Conservation (phyloP, 2,888 invertebrate genomes). For the Embidobia sp. region DNA sequence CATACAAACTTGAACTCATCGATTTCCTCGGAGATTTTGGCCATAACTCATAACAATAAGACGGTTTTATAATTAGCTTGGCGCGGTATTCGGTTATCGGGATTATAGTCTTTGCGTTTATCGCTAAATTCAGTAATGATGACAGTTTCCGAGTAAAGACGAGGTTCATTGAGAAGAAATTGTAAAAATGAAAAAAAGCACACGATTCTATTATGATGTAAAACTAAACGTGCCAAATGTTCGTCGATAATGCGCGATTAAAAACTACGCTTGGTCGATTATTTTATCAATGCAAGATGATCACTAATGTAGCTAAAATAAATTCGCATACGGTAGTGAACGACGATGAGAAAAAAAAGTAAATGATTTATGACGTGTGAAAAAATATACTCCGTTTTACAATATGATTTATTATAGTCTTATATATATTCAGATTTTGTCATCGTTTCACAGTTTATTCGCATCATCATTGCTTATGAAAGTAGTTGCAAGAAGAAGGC, state of each 20-base stretch:
- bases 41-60: constrained; percentile 75
- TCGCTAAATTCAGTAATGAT: constrained; percentile 36
- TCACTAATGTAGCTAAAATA: constrained; percentile 57
- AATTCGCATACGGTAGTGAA: constrained; percentile 41
- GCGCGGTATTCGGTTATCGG: constrained; percentile 72
- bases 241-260: constrained; percentile 27
- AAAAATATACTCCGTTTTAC: constrained; percentile 40
- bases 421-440: constrained; percentile 32
- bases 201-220: constrained; percentile 75
- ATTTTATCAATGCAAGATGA: constrained; percentile 22
- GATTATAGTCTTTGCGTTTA: constrained; percentile 72
- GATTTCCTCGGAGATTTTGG: constrained; percentile 66
- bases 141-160: constrained; percentile 45
- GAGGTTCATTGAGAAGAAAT: too few relatives aligned
- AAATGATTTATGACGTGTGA: constrained; percentile 50
- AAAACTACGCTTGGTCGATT: constrained; percentile 28
- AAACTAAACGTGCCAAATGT: constrained; percentile 68
- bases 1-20: constrained; percentile 65
- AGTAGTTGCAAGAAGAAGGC: not conserved
- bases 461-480: not conserved
- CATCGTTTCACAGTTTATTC: constrained; percentile 15
- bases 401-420: constrained; percentile 39
- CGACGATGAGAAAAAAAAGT: constrained; percentile 16
- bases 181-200: constrained; percentile 28
- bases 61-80: constrained; percentile 79